Percentiles rank a stretch among this genome's conserved stretches.
Evolutionary conservation across 2,888 invertebrate species (phyloP).

Genomic region (Ariolimax columbianus): DNA sequence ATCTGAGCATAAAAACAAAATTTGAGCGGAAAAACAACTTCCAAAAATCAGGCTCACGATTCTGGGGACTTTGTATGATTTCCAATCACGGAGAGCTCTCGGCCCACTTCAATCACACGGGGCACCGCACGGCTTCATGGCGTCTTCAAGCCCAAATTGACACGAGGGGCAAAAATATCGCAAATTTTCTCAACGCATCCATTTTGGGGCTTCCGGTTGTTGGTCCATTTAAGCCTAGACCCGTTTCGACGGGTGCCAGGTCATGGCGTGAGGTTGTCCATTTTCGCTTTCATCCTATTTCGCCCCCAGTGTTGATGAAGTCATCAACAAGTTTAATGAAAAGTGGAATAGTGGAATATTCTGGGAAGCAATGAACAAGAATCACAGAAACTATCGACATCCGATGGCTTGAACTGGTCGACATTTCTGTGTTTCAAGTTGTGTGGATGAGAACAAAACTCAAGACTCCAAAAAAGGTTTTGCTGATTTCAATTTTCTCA

Average conservation of each 20-base stretch:
- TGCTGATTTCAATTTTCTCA: conserved; percentile 13
- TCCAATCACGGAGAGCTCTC: conserved; percentile 48
- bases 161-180: conserved; percentile 50
- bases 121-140: conserved; percentile 40
- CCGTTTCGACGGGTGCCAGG: conserved; percentile 24
- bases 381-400: no score
- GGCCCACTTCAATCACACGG: conserved; percentile 46
- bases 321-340: not conserved
- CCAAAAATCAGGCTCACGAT: conserved; percentile 36
- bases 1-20: conserved; percentile 21
- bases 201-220: conserved; percentile 37
- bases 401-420: not conserved
- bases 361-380: not conserved
- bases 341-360: not conserved
- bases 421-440: not conserved
- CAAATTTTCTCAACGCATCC: conserved; percentile 41
- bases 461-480: not conserved
- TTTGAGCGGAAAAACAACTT: conserved; percentile 29
- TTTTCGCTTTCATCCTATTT: not conserved
- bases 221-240: conserved; percentile 41
- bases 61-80: conserved; percentile 45
- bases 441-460: not conserved
- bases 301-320: not conserved
- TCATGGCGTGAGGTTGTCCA: conserved; percentile 12
- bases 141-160: conserved; percentile 45